Conservation (phyloP, 1,140 invertebrate genomes). For the Maconellicoccus hirsutus region DNA sequence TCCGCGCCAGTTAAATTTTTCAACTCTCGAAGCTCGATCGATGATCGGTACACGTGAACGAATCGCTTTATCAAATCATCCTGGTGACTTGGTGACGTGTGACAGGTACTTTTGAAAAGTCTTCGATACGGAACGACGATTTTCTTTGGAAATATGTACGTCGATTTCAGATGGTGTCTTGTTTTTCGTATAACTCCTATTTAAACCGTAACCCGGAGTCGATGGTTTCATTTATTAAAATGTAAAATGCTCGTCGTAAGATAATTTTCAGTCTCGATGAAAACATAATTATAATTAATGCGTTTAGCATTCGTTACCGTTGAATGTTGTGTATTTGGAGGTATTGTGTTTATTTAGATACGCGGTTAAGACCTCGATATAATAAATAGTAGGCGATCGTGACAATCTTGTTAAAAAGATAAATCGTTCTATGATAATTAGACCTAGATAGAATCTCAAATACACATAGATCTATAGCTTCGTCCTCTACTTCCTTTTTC, state of each 20-base stretch:
- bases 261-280: background rate
- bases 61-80: background rate
- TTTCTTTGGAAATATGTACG: background rate
- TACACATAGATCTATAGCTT: background rate
- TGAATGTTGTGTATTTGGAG: background rate
- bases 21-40: background rate
- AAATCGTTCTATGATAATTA: conserved; percentile 20
- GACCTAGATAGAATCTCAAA: conserved; percentile 1
- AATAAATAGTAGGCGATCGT: conserved; percentile 13
- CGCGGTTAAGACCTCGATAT: background rate
- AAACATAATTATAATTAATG: conserved; percentile 23
- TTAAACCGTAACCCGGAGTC: too few relatives aligned
- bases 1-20: background rate
- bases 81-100: background rate
- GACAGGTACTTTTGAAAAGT: background rate
- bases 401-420: conserved; percentile 20
- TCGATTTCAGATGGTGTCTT: too few relatives aligned
- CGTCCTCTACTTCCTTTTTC: background rate
- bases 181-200: too few relatives aligned
- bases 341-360: conserved; percentile 12
- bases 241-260: too few relatives aligned
- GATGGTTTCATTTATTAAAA: too few relatives aligned
- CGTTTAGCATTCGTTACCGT: background rate
- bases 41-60: background rate
- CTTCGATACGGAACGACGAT: background rate